These are phyloP conservation scores for Tupaia chinensis DNA, from an alignment of 2,113 vertebrate species.

Conservation along the genomic window DNA sequence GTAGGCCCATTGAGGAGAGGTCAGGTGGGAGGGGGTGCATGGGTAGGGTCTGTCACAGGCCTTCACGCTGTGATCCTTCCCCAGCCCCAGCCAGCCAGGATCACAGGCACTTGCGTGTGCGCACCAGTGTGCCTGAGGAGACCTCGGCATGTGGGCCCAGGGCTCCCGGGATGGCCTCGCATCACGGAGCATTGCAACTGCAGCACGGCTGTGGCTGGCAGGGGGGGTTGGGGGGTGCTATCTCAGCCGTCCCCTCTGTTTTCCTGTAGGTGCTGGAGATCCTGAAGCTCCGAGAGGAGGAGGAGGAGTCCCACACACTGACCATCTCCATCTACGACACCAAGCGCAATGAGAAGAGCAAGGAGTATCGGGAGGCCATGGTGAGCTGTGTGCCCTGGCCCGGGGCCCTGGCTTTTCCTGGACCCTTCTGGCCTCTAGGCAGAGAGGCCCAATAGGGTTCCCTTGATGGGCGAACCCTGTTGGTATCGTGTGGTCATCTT, in stretches of 20 bases:
- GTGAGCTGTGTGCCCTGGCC: constrained; percentile 81
- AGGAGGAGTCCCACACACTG: constrained; percentile 85
- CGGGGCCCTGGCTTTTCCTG: not conserved
- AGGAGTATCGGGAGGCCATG: constrained; percentile 81
- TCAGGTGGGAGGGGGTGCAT: not conserved
- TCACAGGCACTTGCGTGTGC: too few relatives aligned
- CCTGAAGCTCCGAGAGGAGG: constrained; percentile 86
- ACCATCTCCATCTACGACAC: constrained; percentile 87
- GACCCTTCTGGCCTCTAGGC: not conserved
- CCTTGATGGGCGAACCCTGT: not conserved
- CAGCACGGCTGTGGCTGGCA: too few relatives aligned
- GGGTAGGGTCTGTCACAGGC: too few relatives aligned
- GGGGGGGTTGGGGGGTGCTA: not conserved
- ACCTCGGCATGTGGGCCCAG: too few relatives aligned
- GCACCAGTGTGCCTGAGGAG: too few relatives aligned
- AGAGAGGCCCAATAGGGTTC: not conserved
- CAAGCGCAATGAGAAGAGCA: constrained; percentile 82
- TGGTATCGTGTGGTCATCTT: not conserved
- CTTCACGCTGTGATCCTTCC: too few relatives aligned
- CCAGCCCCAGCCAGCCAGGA: too few relatives aligned
- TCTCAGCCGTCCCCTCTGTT: not conserved
- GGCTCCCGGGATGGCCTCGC: too few relatives aligned
- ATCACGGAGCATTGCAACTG: too few relatives aligned
- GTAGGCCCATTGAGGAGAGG: constrained; percentile 75
- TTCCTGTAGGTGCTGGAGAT: constrained; percentile 88